phyloP scores from a whole-genome alignment of 2,113 vertebrate genomes.

The Uria aalge region DNA sequence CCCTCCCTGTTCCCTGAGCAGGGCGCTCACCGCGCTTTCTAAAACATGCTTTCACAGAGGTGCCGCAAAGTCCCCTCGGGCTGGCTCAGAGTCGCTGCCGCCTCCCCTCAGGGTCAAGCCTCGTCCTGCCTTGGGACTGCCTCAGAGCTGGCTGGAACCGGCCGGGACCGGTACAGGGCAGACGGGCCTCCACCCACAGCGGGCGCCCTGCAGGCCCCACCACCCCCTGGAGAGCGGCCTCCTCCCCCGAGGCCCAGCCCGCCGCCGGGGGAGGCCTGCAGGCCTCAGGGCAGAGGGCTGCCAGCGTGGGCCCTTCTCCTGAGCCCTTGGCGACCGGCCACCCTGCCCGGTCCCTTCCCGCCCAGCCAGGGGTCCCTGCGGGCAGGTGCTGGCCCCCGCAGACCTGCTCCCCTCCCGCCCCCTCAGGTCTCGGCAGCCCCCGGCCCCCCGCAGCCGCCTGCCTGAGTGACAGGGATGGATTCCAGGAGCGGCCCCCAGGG shows the following conservation, averaged over 20 bases:
- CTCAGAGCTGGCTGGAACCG: not conserved
- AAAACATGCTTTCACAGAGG: fast-evolving
- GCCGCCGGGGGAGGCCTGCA: too few species aligned
- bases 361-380: fast-evolving
- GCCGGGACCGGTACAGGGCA: not conserved
- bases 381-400: not conserved
- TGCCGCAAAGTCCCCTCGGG: fast-evolving
- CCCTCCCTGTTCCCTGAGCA: not conserved
- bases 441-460: not conserved
- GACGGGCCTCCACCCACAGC: not conserved
- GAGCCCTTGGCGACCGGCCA: fast-evolving
- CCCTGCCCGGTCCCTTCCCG: not conserved
- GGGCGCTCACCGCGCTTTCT: fast-evolving
- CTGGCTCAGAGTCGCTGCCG: fast-evolving
- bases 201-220: not conserved
- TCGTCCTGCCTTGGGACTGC: fast-evolving
- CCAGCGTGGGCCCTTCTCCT: fast-evolving
- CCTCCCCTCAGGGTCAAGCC: fast-evolving
- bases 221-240: fast-evolving
- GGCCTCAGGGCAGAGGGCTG: too few species aligned
- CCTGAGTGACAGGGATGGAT: not conserved
- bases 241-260: not conserved
- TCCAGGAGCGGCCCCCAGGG: not conserved
- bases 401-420: not conserved
- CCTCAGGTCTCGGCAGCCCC: not conserved